phyloP scores from a whole-genome alignment of 1,140 invertebrate species.

The Epicauta chinensis region DNA sequence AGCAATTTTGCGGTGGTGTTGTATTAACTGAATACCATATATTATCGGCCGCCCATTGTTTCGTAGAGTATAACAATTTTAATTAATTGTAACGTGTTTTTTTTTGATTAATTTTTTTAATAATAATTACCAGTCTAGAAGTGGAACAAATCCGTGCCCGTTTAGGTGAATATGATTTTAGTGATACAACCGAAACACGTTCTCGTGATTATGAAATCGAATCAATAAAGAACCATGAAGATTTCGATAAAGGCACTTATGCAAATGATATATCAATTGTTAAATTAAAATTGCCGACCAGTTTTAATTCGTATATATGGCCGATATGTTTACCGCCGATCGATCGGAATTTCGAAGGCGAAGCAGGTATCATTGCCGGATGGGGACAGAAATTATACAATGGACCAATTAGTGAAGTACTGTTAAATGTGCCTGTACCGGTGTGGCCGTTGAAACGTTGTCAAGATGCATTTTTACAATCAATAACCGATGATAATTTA shows the following conservation, averaged over 20 bases:
- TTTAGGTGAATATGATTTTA: constrained; percentile 76
- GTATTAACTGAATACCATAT: constrained; percentile 73
- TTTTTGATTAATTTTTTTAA: background rate
- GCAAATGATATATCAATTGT: constrained; percentile 78
- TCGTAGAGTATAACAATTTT: constrained; percentile 14
- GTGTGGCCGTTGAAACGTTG: constrained; percentile 73
- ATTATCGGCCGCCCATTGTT: constrained; percentile 75
- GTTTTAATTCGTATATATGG: constrained; percentile 73
- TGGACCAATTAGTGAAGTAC: constrained; percentile 58
- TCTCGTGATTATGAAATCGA: constrained; percentile 58
- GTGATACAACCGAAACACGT: constrained; percentile 53
- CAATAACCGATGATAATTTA: constrained; percentile 56
- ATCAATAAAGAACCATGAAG: constrained; percentile 57
- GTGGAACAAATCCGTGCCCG: constrained; percentile 54
- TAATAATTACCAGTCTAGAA: background rate
- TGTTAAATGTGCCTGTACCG: constrained; percentile 73
- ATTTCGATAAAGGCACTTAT: constrained; percentile 58
- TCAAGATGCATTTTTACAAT: constrained; percentile 54
- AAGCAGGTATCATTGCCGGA: constrained; percentile 64
- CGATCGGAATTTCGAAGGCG: constrained; percentile 53
- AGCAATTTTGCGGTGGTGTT: constrained; percentile 69
- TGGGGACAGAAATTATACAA: constrained; percentile 64
- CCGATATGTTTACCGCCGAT: constrained; percentile 74
- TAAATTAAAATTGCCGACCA: constrained; percentile 58
- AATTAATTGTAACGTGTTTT: background rate